A percentile compares a stretch with the other conserved stretches of the same genome.
Conservation (phyloP, 1,140 invertebrate species). For the Zaprionus camerounensis region DNA sequence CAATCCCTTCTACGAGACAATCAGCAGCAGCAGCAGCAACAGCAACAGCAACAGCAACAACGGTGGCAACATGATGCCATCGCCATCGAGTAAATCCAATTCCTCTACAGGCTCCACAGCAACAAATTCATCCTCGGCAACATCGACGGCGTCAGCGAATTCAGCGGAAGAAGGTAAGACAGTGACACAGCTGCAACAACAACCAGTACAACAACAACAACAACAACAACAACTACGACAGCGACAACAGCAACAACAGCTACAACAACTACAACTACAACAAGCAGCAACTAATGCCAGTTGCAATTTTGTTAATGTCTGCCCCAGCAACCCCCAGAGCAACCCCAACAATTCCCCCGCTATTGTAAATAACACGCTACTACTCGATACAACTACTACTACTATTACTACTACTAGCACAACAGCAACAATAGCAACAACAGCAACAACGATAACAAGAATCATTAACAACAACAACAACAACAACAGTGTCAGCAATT, state of each 20-base stretch:
- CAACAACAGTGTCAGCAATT: constrained; percentile 18
- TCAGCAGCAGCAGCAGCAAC: too few species aligned
- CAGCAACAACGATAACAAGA: constrained; percentile 45
- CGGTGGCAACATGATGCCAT: constrained; percentile 68
- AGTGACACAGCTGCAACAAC: constrained; percentile 17
- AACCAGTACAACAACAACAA: constrained; percentile 21
- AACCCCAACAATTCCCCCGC: constrained; percentile 31
- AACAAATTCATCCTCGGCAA: constrained; percentile 73
- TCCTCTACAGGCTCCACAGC: constrained; percentile 80
- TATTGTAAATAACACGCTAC: constrained; percentile 75
- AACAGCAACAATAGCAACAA: constrained; percentile 17
- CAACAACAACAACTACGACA: constrained; percentile 5
- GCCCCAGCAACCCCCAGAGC: constrained; percentile 4
- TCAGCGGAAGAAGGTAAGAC: constrained; percentile 82
- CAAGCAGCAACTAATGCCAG: constrained; percentile 29
- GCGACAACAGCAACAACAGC: neutral
- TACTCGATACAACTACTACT: constrained; percentile 39
- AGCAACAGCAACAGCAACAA: constrained; percentile 15
- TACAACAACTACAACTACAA: constrained; percentile 10
- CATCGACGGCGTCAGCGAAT: constrained; percentile 51
- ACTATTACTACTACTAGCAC: constrained; percentile 17
- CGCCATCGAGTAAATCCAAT: constrained; percentile 78
- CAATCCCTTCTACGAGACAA: constrained; percentile 78
- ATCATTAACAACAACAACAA: constrained; percentile 38
- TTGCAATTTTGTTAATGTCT: constrained; percentile 30